Percentiles rank a stretch among this genome's conserved stretches.
Evolutionary conservation across 1,140 invertebrate genomes (phyloP).

Genomic region (Pseudomyrmex flavicornis): DNA sequence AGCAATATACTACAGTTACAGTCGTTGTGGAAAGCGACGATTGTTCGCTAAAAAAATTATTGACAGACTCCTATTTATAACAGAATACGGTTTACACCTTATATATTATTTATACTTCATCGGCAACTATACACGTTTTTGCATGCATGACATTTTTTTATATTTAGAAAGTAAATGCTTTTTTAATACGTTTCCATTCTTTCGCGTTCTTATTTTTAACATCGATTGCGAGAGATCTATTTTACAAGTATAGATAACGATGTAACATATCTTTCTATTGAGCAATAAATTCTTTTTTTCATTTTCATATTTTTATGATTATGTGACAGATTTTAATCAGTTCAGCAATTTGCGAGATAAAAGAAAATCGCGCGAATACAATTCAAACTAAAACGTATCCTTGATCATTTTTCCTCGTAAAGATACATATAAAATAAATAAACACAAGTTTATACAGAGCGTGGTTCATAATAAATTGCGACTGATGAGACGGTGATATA

Average conservation of each 20-base stretch:
- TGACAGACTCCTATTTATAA: background rate
- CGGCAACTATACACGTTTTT: background rate
- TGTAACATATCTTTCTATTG: background rate
- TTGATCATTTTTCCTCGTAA: background rate
- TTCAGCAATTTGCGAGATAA: background rate
- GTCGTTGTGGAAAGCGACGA: background rate
- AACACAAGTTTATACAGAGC: slow-evolving; percentile 20
- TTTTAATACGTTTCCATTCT: background rate
- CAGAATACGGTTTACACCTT: background rate
- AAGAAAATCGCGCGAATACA: slow-evolving; percentile 15
- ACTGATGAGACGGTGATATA: slow-evolving; percentile 34
- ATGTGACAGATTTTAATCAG: no score
- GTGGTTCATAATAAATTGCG: slow-evolving; percentile 35
- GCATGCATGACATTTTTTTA: background rate
- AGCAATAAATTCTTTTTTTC: background rate
- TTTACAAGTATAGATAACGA: background rate
- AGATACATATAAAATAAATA: slow-evolving; percentile 22
- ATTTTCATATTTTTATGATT: background rate
- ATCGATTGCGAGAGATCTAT: background rate
- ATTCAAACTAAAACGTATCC: background rate
- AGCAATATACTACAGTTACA: background rate
- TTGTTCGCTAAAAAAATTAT: background rate
- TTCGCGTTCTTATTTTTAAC: background rate
- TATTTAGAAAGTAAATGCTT: background rate
- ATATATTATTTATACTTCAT: background rate